These are phyloP conservation scores for Alca torda DNA, from an alignment of 2,797 vertebrate species.

Conservation along the genomic window DNA sequence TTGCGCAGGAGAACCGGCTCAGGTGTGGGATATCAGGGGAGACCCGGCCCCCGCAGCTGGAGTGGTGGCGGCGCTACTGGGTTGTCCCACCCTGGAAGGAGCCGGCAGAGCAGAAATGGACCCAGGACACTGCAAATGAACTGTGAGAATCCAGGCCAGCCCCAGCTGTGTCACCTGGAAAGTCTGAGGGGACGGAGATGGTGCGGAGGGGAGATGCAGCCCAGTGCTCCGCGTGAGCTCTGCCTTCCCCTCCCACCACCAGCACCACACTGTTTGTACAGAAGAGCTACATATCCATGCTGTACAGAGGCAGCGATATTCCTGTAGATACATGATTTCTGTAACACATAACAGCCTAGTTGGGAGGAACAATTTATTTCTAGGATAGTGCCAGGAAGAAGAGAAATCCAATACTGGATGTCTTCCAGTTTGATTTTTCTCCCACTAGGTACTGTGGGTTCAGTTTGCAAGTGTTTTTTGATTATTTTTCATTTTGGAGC, in stretches of 20 bases:
- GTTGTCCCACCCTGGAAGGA: neutral
- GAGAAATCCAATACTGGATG: neutral
- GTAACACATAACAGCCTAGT: neutral
- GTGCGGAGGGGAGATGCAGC: neutral
- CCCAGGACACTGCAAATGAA: slow-evolving; percentile 1
- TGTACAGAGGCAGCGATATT: neutral
- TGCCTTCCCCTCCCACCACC: neutral
- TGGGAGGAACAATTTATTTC: neutral
- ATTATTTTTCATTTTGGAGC: neutral
- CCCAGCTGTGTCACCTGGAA: neutral
- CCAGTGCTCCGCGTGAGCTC: neutral
- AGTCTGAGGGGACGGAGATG: neutral
- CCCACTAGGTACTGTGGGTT: neutral
- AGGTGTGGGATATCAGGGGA: neutral
- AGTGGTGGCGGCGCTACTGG: fast-evolving
- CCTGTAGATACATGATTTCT: neutral
- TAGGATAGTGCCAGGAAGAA: neutral
- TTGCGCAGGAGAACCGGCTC: fast-evolving
- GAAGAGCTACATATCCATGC: neutral
- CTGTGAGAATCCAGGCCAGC: slow-evolving; percentile 31
- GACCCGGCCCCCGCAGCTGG: neutral
- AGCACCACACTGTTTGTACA: neutral
- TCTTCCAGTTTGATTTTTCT: neutral
- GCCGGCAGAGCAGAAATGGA: neutral
- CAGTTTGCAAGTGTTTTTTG: neutral